Base-by-base conservation (phyloP, 2,797 vertebrate species). In the Crenuchus spilurus region DNA sequence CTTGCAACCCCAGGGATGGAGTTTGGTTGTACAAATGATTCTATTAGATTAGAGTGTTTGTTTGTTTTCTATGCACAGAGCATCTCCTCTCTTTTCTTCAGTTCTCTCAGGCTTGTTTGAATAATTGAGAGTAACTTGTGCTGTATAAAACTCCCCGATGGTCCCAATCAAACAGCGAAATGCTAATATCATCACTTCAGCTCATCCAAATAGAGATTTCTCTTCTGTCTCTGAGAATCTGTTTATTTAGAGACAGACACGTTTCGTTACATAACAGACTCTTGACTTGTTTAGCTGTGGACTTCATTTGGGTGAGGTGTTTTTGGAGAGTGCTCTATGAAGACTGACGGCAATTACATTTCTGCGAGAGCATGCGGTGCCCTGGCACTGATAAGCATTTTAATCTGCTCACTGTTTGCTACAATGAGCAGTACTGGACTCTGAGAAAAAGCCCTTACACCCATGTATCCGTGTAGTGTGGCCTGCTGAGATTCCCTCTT, bases 131-230 rank as follows among this genome's bases (percentile, higher is more conserved):
- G 72, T 33, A 60, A 33, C 20, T 39, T 52, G 63, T 64, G 68
- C 65, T 62, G 46, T 41, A 28, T 67, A 33, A 76, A 81, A 62
- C 39, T 74, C 70, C 74, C 73, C n/a, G 28, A 74, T 41, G 48
- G 39, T 74, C 46, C 72, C 60, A 67, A 71, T 79, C 76, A 76
- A 79, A 82, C 65, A 69, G 16, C 70, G 70, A 70, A 78, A 76
- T 66, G 58, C 54, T 72, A 73, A 73, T 65, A 79, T 68, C 31
- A 72, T 49, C 44, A 72, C 69, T 75, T 78, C 30, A 69, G 69
- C 69, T 54, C 63, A 70, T 76, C 52, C 55, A 73, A 73, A 78
- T 28, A 72, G 31, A 70, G 26, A 66, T 73, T 49, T 33, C 42
- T 69, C 65, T 49, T 37, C 58, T 49, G 22, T 57, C 67, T 20